phyloP scores from a whole-genome alignment of 2,797 vertebrate genomes.

The Harpagifer antarcticus region DNA sequence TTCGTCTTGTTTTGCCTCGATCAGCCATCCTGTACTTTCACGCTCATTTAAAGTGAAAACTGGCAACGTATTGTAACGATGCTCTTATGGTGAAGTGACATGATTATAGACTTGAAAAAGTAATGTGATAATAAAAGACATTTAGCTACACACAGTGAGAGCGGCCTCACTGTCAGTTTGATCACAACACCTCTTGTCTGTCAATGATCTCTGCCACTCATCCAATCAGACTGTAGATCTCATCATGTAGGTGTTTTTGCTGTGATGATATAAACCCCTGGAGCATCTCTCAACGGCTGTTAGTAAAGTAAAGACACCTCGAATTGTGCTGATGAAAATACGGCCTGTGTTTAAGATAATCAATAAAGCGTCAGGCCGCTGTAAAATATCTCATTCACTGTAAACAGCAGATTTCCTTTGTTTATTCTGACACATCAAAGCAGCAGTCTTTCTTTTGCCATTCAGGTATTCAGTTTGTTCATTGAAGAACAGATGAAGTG shows the following conservation, averaged over 20 bases:
- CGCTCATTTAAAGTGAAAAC: slow-evolving; percentile 68
- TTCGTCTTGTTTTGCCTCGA: slow-evolving; percentile 36
- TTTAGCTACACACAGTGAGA: slow-evolving; percentile 45
- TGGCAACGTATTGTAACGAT: slow-evolving; percentile 72
- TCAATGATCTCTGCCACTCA: slow-evolving; percentile 33
- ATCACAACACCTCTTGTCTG: slow-evolving; percentile 31
- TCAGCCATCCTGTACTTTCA: slow-evolving; percentile 63
- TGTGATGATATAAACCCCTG: slow-evolving; percentile 29
- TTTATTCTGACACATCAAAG: slow-evolving; percentile 25
- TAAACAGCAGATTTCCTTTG: slow-evolving; percentile 44
- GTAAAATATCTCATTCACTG: slow-evolving; percentile 65
- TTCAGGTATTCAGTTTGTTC: slow-evolving; percentile 49
- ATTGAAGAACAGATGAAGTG: slow-evolving; percentile 35
- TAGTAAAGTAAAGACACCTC: slow-evolving; percentile 9
- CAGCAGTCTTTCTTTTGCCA: slow-evolving; percentile 37
- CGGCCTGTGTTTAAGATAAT: slow-evolving; percentile 35
- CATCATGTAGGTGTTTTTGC: slow-evolving; percentile 56
- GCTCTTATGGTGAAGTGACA: slow-evolving; percentile 71
- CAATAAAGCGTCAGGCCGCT: slow-evolving; percentile 78
- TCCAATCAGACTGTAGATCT: slow-evolving; percentile 58
- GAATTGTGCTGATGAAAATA: slow-evolving; percentile 10
- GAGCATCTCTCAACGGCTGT: slow-evolving; percentile 22
- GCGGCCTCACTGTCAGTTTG: slow-evolving; percentile 45
- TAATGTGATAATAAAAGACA: slow-evolving; percentile 61
- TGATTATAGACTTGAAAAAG: slow-evolving; percentile 66